Evolutionary conservation across 2,797 vertebrate species (phyloP), one percentile per base, ranked within the genome.

Genomic region (Pitangus sulphuratus): DNA sequence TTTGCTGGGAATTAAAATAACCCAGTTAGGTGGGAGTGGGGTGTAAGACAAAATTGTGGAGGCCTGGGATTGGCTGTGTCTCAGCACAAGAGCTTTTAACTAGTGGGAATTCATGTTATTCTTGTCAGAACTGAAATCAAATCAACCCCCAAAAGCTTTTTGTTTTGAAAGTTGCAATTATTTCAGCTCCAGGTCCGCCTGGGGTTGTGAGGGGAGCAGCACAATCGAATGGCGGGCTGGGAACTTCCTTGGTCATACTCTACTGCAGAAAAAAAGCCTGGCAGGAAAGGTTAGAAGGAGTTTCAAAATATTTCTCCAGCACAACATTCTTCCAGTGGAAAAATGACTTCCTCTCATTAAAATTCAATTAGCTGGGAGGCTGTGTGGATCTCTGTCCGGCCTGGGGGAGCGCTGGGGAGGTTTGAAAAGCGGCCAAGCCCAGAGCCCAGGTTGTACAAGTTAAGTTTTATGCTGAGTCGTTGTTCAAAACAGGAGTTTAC

Each of bases 291-390:
- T 72, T 74, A 3, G 81, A 48, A 45, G 8, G 42, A 42, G 7
- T 70, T 68, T 80, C 45, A 54, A 82, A 72, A 22, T 18, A 20
- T 69, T 93, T 94, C 93, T 82, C 39, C 33, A 64, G 78, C 40
- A 8, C 70, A 51, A 31, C 95, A 13, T 82, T 89, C 83, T 81
- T 91, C 70, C 89, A 76, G 60, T 65, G 94, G 94, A 83, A 95
- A 80, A 96, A 86, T 0, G 56, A 97, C 97, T 98, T 98, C 97
- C 97, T 94, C 96, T 96, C 40, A 54, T 98, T 97, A 92, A 95
- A 97, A 97, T 97, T 96, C 86, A 65, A 72, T 96, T 95, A 94
- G 97, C 89, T 97, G 9, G 13, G 21, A 37, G 66, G 74, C 66
- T 97, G 79, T 97, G 97, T 90, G 71, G 74, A 6, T 90, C 56